Evolutionary conservation across 2,888 invertebrate species (phyloP).

Genomic region (Trisateles emortualis): DNA sequence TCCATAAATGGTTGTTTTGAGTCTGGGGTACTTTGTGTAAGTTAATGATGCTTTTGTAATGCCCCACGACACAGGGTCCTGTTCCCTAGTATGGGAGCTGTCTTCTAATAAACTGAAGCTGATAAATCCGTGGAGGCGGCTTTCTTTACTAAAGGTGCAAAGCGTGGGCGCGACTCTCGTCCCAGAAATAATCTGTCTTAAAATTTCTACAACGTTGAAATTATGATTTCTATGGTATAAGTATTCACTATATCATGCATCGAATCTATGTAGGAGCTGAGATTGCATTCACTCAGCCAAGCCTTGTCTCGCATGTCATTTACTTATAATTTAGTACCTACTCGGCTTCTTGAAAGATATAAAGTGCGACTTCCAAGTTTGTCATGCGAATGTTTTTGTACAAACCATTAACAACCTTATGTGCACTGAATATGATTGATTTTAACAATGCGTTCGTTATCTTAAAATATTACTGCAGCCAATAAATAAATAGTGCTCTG

Average conservation of each 20-base stretch:
- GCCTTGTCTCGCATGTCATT: conserved; percentile 59
- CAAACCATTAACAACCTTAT: conserved; percentile 7
- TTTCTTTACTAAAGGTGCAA: no score
- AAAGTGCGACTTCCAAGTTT: conserved; percentile 42
- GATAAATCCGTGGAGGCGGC: no score
- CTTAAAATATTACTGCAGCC: background rate
- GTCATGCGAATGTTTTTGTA: conserved; percentile 1
- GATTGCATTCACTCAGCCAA: conserved; percentile 51
- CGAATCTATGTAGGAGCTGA: conserved; percentile 53
- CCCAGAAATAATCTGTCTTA: no score
- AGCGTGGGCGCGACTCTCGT: no score
- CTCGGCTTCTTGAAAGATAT: conserved; percentile 55
- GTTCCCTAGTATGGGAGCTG: no score
- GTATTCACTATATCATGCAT: conserved; percentile 51
- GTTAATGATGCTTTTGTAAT: no score
- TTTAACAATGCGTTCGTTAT: background rate
- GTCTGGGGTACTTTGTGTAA: no score
- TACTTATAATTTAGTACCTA: conserved; percentile 68
- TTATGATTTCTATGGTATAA: conserved; percentile 6
- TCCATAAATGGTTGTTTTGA: no score
- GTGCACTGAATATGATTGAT: background rate
- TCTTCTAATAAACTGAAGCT: no score
- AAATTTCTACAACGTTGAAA: no score
- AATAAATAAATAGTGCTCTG: conserved; percentile 35
- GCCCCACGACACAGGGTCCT: no score